A percentile compares a stretch with the other conserved stretches of the same genome.
These are phyloP conservation scores for Thunnus maccoyii DNA, from an alignment of 2,113 vertebrate species.

Conservation along the genomic window DNA sequence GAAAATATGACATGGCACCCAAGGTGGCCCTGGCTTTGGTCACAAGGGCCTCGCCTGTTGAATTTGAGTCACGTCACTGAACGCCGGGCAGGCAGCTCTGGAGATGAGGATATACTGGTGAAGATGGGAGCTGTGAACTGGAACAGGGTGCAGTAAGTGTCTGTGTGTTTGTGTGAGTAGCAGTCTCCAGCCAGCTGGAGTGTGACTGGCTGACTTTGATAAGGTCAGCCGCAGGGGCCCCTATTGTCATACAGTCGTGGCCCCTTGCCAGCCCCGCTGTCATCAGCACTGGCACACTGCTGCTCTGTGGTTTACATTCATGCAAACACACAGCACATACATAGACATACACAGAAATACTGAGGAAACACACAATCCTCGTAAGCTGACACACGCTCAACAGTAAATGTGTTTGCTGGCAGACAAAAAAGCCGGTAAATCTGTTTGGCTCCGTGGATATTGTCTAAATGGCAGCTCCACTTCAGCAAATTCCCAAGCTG, in stretches of 20 bases:
- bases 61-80: conserved; percentile 47
- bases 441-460: conserved; percentile 72
- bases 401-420: conserved; percentile 74
- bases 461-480: conserved; percentile 72
- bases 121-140: conserved; percentile 63
- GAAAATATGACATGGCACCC: conserved; percentile 8
- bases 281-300: conserved; percentile 65
- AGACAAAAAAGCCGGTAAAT: conserved; percentile 73
- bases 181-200: conserved; percentile 66
- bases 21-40: conserved; percentile 14
- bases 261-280: conserved; percentile 68
- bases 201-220: conserved; percentile 79
- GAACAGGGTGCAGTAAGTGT: conserved; percentile 45
- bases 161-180: conserved; percentile 37
- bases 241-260: conserved; percentile 70
- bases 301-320: conserved; percentile 39
- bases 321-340: conserved; percentile 49
- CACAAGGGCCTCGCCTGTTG: conserved; percentile 41
- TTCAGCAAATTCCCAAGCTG: conserved; percentile 70
- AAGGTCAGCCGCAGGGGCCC: conserved; percentile 77
- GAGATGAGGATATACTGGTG: conserved; percentile 25
- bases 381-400: conserved; percentile 58
- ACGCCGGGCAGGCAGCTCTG: neutral
- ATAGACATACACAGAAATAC: conserved; percentile 42
- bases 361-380: conserved; percentile 53